These are phyloP conservation scores for Dendrolimus pini DNA, from an alignment of 2,888 invertebrate genomes.

Conservation along the genomic window DNA sequence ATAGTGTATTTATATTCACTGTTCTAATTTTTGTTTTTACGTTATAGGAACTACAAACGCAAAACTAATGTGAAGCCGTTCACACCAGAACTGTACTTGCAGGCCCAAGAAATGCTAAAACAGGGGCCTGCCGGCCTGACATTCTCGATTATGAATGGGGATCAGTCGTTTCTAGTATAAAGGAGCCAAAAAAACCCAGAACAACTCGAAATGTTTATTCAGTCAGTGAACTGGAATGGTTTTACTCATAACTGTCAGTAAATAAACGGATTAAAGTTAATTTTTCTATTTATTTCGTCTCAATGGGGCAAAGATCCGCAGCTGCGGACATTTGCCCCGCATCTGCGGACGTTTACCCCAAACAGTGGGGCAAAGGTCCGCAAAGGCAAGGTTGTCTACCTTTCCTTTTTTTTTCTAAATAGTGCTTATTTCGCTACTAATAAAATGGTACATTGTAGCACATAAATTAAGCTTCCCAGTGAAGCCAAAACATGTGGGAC, in stretches of 20 bases:
- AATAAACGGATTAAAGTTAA: constrained; percentile 5
- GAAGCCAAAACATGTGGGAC: constrained; percentile 7
- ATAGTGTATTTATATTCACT: too few species aligned
- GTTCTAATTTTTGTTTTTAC: too few species aligned
- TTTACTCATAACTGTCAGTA: constrained; percentile 7
- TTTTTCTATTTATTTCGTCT: constrained; percentile 4
- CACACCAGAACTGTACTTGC: too few species aligned
- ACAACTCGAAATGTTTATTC: constrained; percentile 10
- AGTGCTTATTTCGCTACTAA: constrained; percentile 8
- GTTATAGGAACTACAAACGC: too few species aligned
- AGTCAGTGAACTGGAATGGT: constrained; percentile 9
- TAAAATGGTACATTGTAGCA: constrained; percentile 8
- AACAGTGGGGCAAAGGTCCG: constrained; percentile 6
- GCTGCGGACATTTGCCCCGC: constrained; percentile 3
- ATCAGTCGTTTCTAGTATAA: constrained; percentile 8
- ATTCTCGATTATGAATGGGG: constrained; percentile 6
- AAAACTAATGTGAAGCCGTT: too few species aligned
- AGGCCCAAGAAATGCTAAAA: too few species aligned
- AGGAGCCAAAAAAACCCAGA: constrained; percentile 9
- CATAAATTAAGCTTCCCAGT: constrained; percentile 8
- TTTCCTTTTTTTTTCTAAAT: constrained; percentile 7
- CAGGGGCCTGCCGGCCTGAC: constrained; percentile 4
- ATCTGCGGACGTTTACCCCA: constrained; percentile 5
- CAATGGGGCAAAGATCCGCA: constrained; percentile 6
- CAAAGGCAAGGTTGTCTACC: constrained; percentile 9